Evolutionary conservation across 2,797 vertebrate genomes (phyloP).

Genomic region (Malurus splendens): DNA sequence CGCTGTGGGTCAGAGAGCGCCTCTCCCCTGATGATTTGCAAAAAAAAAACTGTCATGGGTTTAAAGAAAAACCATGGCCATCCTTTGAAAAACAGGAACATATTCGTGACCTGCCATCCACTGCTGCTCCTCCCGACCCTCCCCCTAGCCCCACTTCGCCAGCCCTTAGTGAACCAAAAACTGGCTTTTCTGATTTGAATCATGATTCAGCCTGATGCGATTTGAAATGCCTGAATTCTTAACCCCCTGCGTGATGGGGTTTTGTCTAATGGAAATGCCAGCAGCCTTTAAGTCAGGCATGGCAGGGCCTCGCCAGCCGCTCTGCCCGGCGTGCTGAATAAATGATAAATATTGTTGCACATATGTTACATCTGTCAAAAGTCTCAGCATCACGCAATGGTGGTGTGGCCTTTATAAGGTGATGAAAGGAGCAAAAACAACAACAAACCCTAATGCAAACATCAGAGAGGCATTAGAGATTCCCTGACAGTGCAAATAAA

Average conservation of each 20-base stretch:
- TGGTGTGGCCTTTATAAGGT: slow-evolving; percentile 31
- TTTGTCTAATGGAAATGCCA: slow-evolving; percentile 55
- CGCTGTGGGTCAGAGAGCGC: background rate
- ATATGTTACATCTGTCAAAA: slow-evolving; percentile 56
- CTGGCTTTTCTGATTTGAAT: slow-evolving; percentile 67
- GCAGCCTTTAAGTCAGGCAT: slow-evolving; percentile 56
- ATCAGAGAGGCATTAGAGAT: background rate
- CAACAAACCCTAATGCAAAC: slow-evolving; percentile 27
- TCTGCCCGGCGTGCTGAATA: slow-evolving; percentile 44
- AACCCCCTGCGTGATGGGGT: slow-evolving; percentile 52
- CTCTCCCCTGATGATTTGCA: background rate
- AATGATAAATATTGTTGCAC: slow-evolving; percentile 59
- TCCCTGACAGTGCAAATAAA: slow-evolving; percentile 6
- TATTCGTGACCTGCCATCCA: slow-evolving; percentile 35
- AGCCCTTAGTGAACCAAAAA: slow-evolving; percentile 36
- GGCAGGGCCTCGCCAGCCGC: slow-evolving; percentile 47
- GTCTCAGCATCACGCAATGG: slow-evolving; percentile 6
- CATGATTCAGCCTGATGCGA: slow-evolving; percentile 54
- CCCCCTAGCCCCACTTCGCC: background rate
- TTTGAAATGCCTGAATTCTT: slow-evolving; percentile 69
- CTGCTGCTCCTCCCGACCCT: background rate
- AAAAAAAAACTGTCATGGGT: no score
- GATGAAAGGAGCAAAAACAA: slow-evolving; percentile 50
- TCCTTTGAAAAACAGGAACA: background rate
- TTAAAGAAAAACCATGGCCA: background rate